Evolutionary conservation across 2,888 invertebrate genomes (phyloP), one percentile per base, ranked within the genome.

Genomic region (Eupithecia vulgata): DNA sequence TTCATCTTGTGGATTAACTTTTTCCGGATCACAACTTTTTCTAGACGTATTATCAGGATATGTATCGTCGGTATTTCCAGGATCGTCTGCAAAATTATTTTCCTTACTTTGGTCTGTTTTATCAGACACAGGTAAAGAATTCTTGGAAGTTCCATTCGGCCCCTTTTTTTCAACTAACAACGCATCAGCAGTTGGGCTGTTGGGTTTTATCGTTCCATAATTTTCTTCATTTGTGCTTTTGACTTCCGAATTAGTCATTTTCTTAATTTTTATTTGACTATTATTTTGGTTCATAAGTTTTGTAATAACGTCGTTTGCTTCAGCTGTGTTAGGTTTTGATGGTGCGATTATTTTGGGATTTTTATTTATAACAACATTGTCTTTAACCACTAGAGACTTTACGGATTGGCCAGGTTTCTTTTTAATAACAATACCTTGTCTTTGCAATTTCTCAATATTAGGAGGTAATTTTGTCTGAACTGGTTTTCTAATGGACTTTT

Each of bases 191-290:
- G 61, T 12, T 59, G 65, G 59, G 64, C 72, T 76, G 7, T 73
- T 72, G 40, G 67, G n/a, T 68, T 73, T 45, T 40, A 15, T 35
- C 1, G n/a, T 35, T 34, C 68, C 74, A 37, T 76, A 76, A 72
- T 73, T 76, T 67, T 82, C 81, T 52, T 78, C 67, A 67, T 77
- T 79, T 42, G 66, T 52, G 59, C 21, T 57, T 71, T 77, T 75
- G 75, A 76, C 71, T 81, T 80, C 78, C 74, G 75, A 61, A 13
- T 25, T 61, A 68, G 80, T 68, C 79, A 88, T 93, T 81, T 91
- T 94, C 0, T 91, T 83, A 65, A 94, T 91, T 87, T 91, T 92
- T 75, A 94, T 90, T 85, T 93, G 90, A 84, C 85, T 92, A 81
- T 91, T 91, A 74, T 88, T 89, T 81, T 92, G 91, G 77, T 87